These are phyloP conservation scores for Sipha flava DNA, from an alignment of 1,140 invertebrate species.

Conservation along the genomic window DNA sequence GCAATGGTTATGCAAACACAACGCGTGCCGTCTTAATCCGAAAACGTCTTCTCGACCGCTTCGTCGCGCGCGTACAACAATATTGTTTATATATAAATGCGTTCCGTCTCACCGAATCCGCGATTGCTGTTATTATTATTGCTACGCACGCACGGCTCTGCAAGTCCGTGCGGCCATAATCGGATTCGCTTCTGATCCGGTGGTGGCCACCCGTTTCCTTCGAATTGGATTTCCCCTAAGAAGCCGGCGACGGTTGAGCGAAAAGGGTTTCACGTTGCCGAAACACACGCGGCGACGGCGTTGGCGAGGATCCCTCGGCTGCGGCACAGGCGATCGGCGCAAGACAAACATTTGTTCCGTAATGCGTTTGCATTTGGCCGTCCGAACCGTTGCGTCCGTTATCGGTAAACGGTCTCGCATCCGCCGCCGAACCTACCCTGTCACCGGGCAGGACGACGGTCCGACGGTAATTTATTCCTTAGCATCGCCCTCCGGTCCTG, in stretches of 20 bases:
- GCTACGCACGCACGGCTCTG: no score
- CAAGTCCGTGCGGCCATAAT: background rate
- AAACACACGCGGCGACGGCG: background rate
- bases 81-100: no score
- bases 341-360: conserved; percentile 31
- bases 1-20: no score
- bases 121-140: no score
- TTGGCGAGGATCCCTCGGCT: background rate
- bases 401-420: background rate
- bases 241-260: background rate
- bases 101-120: no score
- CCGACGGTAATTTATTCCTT: no score
- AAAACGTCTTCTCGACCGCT: no score
- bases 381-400: conserved; percentile 23
- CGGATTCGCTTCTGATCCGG: background rate
- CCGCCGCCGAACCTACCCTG: background rate
- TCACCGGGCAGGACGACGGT: no score
- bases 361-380: conserved; percentile 32
- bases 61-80: no score
- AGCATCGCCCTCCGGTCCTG: no score
- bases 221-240: conserved; percentile 22
- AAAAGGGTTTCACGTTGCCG: background rate
- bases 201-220: background rate
- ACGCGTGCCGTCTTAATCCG: no score
- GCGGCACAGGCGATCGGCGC: background rate